Conservation (phyloP, 1,140 invertebrate genomes). For the Streblospio benedicti region DNA sequence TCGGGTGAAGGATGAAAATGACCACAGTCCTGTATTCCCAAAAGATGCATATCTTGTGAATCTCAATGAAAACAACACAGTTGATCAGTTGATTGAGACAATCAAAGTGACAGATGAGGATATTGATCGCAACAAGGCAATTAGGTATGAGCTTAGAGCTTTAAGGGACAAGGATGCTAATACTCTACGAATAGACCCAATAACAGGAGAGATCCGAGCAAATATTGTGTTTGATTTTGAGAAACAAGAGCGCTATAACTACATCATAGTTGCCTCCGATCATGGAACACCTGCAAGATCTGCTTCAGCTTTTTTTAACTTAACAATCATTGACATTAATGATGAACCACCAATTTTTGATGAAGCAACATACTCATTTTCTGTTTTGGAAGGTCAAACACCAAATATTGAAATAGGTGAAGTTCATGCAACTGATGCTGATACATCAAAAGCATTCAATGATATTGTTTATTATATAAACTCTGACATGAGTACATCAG, state of each 20-base stretch:
- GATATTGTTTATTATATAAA: background rate
- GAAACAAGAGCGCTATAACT: conserved; percentile 69
- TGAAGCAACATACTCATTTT: conserved; percentile 18
- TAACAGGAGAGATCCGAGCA: conserved; percentile 38
- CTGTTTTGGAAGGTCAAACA: conserved; percentile 19
- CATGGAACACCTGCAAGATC: conserved; percentile 59
- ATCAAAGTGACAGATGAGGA: conserved; percentile 23
- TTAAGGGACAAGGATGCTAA: conserved; percentile 28
- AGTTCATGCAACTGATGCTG: conserved; percentile 3
- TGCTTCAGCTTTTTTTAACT: conserved; percentile 56
- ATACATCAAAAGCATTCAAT: background rate
- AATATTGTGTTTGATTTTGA: conserved; percentile 58
- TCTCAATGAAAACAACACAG: conserved; percentile 18
- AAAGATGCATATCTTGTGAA: background rate
- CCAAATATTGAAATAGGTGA: conserved; percentile 24
- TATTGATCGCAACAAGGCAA: conserved; percentile 21
- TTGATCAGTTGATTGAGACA: conserved; percentile 4
- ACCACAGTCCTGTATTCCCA: conserved; percentile 7
- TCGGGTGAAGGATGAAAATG: conserved; percentile 1
- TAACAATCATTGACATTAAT: conserved; percentile 9
- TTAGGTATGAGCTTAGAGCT: conserved; percentile 23
- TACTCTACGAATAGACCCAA: conserved; percentile 38
- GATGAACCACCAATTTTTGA: conserved; percentile 20
- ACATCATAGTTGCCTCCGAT: conserved; percentile 80
- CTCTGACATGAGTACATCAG: conserved; percentile 11